Percentiles rank a stretch among this genome's conserved stretches.
Conservation (phyloP, 2,888 invertebrate genomes). For the Eulithis testata region DNA sequence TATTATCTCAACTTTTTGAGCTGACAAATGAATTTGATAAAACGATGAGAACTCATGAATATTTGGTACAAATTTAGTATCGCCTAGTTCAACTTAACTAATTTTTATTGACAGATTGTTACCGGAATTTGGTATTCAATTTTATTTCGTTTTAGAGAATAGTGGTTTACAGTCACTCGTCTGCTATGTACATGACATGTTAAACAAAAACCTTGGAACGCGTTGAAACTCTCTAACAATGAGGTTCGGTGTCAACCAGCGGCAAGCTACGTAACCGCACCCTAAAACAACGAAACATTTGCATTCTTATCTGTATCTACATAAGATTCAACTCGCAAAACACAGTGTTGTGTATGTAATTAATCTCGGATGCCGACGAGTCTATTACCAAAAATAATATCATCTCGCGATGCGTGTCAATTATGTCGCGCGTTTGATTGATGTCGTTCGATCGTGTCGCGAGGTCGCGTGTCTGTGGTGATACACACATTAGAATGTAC, state of each 20-base stretch:
- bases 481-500: conserved; percentile 6
- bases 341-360: conserved; percentile 52
- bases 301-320: conserved; percentile 20
- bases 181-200: conserved; percentile 23
- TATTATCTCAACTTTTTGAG: conserved; percentile 5
- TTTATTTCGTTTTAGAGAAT: too few relatives aligned
- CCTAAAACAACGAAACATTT: conserved; percentile 31
- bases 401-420: conserved; percentile 63
- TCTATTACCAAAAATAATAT: conserved; percentile 71
- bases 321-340: conserved; percentile 27
- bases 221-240: conserved; percentile 66
- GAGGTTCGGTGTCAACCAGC: conserved; percentile 58
- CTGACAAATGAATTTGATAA: neutral
- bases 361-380: conserved; percentile 66
- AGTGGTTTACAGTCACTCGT: conserved; percentile 7
- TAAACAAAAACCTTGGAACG: conserved; percentile 52
- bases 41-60: neutral
- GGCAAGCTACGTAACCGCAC: conserved; percentile 37
- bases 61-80: neutral
- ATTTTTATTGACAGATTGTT: too few relatives aligned
- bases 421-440: conserved; percentile 65
- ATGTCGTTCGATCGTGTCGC: conserved; percentile 51
- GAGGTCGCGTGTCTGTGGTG: conserved; percentile 30
- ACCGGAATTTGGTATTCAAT: too few relatives aligned
- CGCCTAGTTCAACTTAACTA: too few relatives aligned